A percentile compares a stretch with the other conserved stretches of the same genome.
These are phyloP conservation scores for Acrocephalus scirpaceus DNA, from an alignment of 2,797 vertebrate genomes.

Conservation along the genomic window DNA sequence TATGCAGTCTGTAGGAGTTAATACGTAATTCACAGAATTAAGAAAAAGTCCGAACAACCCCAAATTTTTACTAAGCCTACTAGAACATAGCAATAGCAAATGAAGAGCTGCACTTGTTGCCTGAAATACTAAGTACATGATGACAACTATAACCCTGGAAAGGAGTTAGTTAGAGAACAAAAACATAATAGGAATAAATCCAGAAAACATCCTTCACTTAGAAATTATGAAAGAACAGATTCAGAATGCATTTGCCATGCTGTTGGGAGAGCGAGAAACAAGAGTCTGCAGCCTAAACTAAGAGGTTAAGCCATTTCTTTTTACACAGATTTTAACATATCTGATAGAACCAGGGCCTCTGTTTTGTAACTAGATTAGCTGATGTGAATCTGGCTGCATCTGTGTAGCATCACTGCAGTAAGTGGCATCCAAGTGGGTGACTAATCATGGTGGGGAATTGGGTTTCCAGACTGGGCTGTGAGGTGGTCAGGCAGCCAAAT, in stretches of 20 bases:
- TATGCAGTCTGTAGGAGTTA: background rate
- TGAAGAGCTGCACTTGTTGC: background rate
- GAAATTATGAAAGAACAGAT: background rate
- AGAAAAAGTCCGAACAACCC: background rate
- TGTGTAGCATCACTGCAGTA: background rate
- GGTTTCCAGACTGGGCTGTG: background rate
- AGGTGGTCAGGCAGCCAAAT: background rate
- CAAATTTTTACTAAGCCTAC: background rate
- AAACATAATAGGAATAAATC: background rate
- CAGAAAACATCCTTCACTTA: background rate
- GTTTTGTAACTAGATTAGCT: slow-evolving; percentile 31
- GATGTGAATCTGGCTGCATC: slow-evolving; percentile 32
- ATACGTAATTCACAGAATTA: background rate
- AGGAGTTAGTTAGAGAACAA: background rate
- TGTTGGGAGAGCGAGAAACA: background rate
- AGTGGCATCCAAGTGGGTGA: slow-evolving; percentile 6
- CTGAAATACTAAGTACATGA: background rate
- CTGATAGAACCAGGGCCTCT: background rate
- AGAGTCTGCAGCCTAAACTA: background rate
- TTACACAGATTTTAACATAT: background rate
- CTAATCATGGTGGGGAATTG: background rate
- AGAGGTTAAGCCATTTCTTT: background rate
- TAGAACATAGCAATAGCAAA: background rate
- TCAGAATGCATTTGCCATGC: background rate
- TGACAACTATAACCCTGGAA: background rate